Conservation (phyloP, 2,888 invertebrate genomes). For the Blera fallax region DNA sequence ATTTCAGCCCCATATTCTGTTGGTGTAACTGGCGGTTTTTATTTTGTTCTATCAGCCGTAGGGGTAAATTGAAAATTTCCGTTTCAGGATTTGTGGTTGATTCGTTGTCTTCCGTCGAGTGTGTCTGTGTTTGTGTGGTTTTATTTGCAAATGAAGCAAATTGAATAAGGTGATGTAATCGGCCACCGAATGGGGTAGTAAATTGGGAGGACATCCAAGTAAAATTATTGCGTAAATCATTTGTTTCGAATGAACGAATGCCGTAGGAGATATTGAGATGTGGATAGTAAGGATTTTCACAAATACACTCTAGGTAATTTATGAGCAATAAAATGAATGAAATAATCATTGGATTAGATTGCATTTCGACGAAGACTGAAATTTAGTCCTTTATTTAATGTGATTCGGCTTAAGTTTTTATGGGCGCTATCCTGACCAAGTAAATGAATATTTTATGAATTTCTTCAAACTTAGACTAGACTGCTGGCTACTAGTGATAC, state of each 20-base stretch:
- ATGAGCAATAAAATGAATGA: not conserved
- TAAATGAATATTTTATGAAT: not conserved
- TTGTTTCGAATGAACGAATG: not conserved
- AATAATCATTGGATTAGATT: not conserved
- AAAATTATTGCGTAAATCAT: not conserved
- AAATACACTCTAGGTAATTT: not conserved
- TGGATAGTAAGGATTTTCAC: not conserved
- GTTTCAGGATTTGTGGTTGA: slow-evolving; percentile 26
- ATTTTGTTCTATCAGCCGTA: not conserved
- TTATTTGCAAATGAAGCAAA: slow-evolving; percentile 13
- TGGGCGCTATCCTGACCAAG: not conserved
- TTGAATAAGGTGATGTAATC: slow-evolving; percentile 22
- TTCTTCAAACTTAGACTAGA: not conserved
- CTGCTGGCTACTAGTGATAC: too few relatives aligned
- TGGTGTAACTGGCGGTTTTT: not conserved
- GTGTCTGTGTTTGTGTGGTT: not conserved
- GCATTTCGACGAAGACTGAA: not conserved
- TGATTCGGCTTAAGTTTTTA: not conserved
- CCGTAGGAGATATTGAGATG: not conserved
- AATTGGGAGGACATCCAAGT: not conserved
- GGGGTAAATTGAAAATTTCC: slow-evolving; percentile 42
- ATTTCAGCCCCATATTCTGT: slow-evolving; percentile 2
- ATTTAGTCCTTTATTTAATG: not conserved
- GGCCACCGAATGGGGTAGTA: not conserved
- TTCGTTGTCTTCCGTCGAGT: not conserved